These are phyloP conservation scores for Xylota sylvarum DNA, from an alignment of 2,888 invertebrate genomes.

Conservation along the genomic window DNA sequence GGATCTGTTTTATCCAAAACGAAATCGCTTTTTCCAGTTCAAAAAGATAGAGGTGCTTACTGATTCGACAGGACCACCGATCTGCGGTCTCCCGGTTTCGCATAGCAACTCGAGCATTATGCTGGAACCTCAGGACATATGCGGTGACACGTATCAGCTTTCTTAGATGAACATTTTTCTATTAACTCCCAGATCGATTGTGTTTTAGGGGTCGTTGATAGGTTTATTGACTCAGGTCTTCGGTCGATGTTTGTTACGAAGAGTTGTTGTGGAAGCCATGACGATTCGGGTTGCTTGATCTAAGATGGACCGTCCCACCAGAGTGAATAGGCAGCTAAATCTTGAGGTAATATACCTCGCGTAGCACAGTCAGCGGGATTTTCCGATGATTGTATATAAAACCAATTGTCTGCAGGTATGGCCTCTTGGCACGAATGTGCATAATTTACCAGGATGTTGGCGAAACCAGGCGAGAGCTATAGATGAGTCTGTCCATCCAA, in stretches of 20 bases:
- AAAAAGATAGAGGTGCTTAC: constrained; percentile 2
- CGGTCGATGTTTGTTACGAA: constrained; percentile 34
- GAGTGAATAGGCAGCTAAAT: constrained; percentile 36
- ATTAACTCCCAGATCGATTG: constrained; percentile 25
- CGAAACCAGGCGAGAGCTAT: too few relatives aligned
- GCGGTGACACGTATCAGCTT: constrained; percentile 22
- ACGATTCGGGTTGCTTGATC: constrained; percentile 10
- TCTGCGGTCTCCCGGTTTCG: background rate
- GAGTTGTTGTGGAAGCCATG: constrained; percentile 27
- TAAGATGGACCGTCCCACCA: constrained; percentile 13
- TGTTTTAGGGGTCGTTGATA: background rate
- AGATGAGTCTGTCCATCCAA: too few relatives aligned
- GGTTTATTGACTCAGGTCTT: background rate
- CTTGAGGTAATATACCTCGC: constrained; percentile 1
- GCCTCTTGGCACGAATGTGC: background rate
- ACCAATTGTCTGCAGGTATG: background rate
- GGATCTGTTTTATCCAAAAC: constrained; percentile 16
- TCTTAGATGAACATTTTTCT: background rate
- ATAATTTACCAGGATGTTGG: too few relatives aligned
- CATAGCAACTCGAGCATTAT: background rate
- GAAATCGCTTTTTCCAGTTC: constrained; percentile 13
- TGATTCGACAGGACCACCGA: background rate
- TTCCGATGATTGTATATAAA: constrained; percentile 1
- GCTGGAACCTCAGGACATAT: constrained; percentile 6
- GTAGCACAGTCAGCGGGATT: constrained; percentile 21